These are phyloP conservation scores for Orthosia gracilis DNA, from an alignment of 2,888 invertebrate genomes.

Conservation along the genomic window DNA sequence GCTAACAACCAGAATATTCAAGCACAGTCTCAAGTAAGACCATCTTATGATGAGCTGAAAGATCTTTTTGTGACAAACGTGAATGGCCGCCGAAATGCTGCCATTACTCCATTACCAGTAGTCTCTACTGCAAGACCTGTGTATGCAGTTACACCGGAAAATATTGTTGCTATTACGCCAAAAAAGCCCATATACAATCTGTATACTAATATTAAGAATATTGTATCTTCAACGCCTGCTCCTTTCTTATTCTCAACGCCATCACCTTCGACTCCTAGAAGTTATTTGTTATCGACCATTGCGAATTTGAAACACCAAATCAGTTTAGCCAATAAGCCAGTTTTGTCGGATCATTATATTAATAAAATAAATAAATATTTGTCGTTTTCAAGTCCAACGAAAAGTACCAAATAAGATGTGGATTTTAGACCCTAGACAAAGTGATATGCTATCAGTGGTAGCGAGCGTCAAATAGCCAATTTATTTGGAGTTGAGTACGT, in stretches of 20 bases:
- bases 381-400: conserved; percentile 69
- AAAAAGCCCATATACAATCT: conserved; percentile 71
- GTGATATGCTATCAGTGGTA: too few species aligned
- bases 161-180: conserved; percentile 76
- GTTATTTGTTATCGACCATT: conserved; percentile 81
- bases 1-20: conserved; percentile 37
- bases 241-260: conserved; percentile 53
- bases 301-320: conserved; percentile 80
- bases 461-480: too few species aligned
- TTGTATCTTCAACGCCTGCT: conserved; percentile 63
- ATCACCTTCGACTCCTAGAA: conserved; percentile 71
- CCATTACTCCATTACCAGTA: conserved; percentile 54
- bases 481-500: too few species aligned
- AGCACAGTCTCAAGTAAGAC: conserved; percentile 69
- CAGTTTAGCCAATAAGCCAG: conserved; percentile 74
- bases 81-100: conserved; percentile 67
- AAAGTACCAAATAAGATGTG: not conserved
- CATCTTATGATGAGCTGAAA: conserved; percentile 78
- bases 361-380: conserved; percentile 86
- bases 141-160: conserved; percentile 73
- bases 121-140: conserved; percentile 74
- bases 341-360: conserved; percentile 81
- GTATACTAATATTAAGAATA: conserved; percentile 77
- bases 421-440: too few species aligned
- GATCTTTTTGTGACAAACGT: conserved; percentile 74